Evolutionary conservation across 2,888 invertebrate species (phyloP).

Genomic region (Rotaria macrura): DNA sequence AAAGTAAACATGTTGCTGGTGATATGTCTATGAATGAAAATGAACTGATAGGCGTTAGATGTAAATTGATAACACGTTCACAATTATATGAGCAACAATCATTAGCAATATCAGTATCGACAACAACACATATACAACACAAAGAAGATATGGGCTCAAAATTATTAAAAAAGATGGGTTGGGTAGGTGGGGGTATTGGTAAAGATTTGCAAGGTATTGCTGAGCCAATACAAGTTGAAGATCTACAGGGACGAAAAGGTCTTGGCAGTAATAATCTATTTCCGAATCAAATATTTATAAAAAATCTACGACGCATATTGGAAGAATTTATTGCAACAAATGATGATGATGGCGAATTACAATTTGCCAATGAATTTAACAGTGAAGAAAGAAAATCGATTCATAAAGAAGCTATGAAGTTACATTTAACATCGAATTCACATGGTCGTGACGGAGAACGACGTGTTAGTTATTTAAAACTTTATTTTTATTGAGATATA

Average conservation of each 20-base stretch:
- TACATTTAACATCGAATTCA: neutral
- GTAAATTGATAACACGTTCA: neutral
- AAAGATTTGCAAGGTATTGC: slow-evolving; percentile 15
- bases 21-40: neutral
- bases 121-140: neutral
- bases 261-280: neutral
- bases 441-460: slow-evolving; percentile 2
- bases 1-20: neutral
- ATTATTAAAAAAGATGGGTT: slow-evolving; percentile 20
- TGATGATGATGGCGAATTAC: slow-evolving; percentile 6
- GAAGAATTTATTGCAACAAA: neutral
- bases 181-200: slow-evolving; percentile 6
- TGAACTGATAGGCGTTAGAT: neutral
- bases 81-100: neutral
- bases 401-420: slow-evolving; percentile 16
- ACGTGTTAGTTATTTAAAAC: neutral
- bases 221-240: slow-evolving; percentile 19
- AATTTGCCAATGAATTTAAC: slow-evolving; percentile 12
- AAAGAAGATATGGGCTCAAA: slow-evolving; percentile 1
- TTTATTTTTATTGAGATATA: too few species aligned
- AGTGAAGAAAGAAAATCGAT: slow-evolving; percentile 11
- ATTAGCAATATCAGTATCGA: neutral
- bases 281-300: slow-evolving; percentile 3
- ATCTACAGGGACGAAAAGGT: slow-evolving; percentile 11
- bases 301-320: neutral